Conservation (phyloP, 2,888 invertebrate genomes). For the Eustalomyia histrio region DNA sequence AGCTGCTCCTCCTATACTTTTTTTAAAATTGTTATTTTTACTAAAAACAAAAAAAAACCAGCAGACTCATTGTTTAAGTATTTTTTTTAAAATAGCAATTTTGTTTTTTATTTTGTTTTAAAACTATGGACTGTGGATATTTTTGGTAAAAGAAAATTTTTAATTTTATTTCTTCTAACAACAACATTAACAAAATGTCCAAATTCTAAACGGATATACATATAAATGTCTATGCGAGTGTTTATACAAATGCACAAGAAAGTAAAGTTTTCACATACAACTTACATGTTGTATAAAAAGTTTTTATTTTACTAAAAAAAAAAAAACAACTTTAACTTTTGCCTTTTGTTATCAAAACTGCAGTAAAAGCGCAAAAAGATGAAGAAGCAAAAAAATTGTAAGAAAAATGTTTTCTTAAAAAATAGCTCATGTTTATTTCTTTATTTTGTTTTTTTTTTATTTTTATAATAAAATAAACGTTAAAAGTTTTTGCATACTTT, state of each 20-base stretch:
- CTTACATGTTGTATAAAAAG: conserved; percentile 19
- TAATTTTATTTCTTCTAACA: conserved; percentile 35
- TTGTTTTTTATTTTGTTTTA: too few species aligned
- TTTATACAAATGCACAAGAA: conserved; percentile 27
- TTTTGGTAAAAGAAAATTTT: conserved; percentile 39
- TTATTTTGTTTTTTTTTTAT: conserved; percentile 15
- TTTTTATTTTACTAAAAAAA: conserved; percentile 3
- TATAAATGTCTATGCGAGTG: conserved; percentile 8
- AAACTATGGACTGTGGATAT: neutral
- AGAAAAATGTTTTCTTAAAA: conserved; percentile 57
- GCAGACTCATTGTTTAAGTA: too few species aligned
- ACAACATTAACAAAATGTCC: conserved; percentile 39
- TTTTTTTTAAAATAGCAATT: too few species aligned
- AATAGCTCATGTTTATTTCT: conserved; percentile 51
- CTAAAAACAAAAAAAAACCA: too few species aligned
- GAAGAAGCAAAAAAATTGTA: conserved; percentile 17
- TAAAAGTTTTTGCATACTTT: conserved; percentile 59
- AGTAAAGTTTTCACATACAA: conserved; percentile 40
- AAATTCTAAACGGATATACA: conserved; percentile 39
- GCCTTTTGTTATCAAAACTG: conserved; percentile 38
- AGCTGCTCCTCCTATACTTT: too few species aligned
- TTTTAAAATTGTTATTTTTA: too few species aligned
- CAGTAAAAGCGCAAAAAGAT: conserved; percentile 28
- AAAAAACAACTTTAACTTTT: conserved; percentile 39
- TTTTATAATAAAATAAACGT: conserved; percentile 31